These are phyloP conservation scores for Brachionus calyciflorus DNA, from an alignment of 1,140 invertebrate genomes.

Conservation along the genomic window DNA sequence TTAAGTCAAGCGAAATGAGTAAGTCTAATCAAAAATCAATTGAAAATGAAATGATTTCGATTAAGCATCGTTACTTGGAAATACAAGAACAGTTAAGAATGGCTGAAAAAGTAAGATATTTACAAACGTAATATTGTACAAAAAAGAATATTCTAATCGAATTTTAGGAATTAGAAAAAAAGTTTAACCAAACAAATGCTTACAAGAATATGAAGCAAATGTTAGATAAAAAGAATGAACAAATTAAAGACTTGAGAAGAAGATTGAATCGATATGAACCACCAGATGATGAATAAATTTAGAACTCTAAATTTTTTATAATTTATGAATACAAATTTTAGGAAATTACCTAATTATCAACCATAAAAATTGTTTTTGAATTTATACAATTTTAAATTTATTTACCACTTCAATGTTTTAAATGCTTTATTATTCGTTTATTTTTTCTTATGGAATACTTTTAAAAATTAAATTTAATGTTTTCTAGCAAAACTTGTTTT, in stretches of 20 bases:
- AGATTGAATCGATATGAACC: constrained; percentile 49
- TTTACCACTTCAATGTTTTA: too few relatives aligned
- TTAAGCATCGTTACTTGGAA: constrained; percentile 59
- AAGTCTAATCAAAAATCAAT: constrained; percentile 48
- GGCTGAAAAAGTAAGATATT: constrained; percentile 59
- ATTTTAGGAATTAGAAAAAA: constrained; percentile 65
- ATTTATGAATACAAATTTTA: too few relatives aligned
- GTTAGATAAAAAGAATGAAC: constrained; percentile 62
- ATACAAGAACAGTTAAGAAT: constrained; percentile 62
- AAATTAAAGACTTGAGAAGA: constrained; percentile 58
- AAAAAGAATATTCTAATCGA: neutral
- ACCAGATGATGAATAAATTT: constrained; percentile 23
- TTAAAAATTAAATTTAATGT: too few relatives aligned
- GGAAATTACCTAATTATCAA: too few relatives aligned
- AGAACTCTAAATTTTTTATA: too few relatives aligned
- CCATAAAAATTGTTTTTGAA: too few relatives aligned
- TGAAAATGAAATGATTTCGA: constrained; percentile 54
- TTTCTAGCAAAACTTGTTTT: too few relatives aligned
- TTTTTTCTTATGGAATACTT: too few relatives aligned
- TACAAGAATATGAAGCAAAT: constrained; percentile 68
- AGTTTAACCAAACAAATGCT: constrained; percentile 65
- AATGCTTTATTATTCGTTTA: too few relatives aligned
- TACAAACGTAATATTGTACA: neutral
- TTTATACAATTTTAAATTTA: too few relatives aligned
- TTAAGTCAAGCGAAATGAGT: constrained; percentile 41